A percentile compares a stretch with the other conserved stretches of the same genome.
Evolutionary conservation across 2,113 vertebrate species (phyloP).

Genomic region (Oreochromis niloticus): DNA sequence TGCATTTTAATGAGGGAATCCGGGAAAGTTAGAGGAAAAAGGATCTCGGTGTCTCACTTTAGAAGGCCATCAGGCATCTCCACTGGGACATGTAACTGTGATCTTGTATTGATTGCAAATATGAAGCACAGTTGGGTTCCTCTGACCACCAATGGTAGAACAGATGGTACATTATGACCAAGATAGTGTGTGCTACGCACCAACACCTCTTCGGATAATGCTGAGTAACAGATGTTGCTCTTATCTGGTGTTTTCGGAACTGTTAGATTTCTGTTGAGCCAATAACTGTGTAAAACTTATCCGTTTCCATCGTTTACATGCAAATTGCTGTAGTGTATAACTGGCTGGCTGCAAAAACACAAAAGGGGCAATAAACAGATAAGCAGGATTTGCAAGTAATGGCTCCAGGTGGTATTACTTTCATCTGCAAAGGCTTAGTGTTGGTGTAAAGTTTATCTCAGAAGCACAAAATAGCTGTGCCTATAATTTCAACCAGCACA

Average conservation of each 20-base stretch:
- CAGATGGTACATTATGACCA: slow-evolving; percentile 49
- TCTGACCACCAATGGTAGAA: not conserved
- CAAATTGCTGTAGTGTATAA: slow-evolving; percentile 17
- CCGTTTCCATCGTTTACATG: slow-evolving; percentile 37
- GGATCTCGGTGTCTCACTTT: not conserved
- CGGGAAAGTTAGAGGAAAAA: not conserved
- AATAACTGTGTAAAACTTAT: slow-evolving; percentile 43
- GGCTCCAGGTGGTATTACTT: not conserved
- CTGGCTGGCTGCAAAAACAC: slow-evolving; percentile 28
- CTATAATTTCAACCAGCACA: not conserved
- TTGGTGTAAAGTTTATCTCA: not conserved
- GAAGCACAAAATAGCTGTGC: not conserved
- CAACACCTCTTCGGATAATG: slow-evolving; percentile 26
- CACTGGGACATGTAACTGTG: not conserved
- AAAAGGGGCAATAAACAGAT: slow-evolving; percentile 13
- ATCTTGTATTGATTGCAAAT: slow-evolving; percentile 27
- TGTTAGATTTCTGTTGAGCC: slow-evolving; percentile 34
- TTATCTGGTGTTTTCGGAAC: slow-evolving; percentile 40
- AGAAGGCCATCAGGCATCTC: slow-evolving; percentile 17
- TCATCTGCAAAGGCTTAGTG: not conserved
- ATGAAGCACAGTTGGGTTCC: not conserved
- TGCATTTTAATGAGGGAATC: not conserved
- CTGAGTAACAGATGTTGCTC: slow-evolving; percentile 51
- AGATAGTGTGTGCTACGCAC: not conserved
- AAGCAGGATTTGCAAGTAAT: not conserved